phyloP scores from a whole-genome alignment of 1,140 invertebrate genomes.

The Aricia agestis region DNA sequence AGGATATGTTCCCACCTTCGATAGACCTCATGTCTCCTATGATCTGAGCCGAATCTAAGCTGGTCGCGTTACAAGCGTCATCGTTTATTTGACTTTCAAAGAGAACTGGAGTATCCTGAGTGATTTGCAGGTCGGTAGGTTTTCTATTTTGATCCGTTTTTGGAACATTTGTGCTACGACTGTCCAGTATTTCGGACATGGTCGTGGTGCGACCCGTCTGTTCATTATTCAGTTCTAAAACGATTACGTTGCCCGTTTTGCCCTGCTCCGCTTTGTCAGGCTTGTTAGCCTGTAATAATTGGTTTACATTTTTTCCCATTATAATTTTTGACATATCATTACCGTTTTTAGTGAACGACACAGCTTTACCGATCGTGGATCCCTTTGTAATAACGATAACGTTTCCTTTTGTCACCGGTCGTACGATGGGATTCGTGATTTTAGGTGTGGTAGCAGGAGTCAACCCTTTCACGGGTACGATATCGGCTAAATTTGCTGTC shows the following conservation, averaged over 20 bases:
- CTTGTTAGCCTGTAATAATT: constrained; percentile 64
- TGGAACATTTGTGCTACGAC: constrained; percentile 38
- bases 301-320: constrained; percentile 71
- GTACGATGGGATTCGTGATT: constrained; percentile 61
- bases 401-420: constrained; percentile 63
- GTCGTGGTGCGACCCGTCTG: constrained; percentile 59
- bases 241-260: constrained; percentile 65
- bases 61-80: constrained; percentile 61
- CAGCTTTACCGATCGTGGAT: constrained; percentile 60
- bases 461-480: constrained; percentile 62
- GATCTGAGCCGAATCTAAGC: constrained; percentile 65
- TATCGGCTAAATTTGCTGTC: constrained; percentile 67
- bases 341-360: constrained; percentile 67
- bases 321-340: constrained; percentile 72
- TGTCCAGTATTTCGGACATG: constrained; percentile 67
- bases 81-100: constrained; percentile 67
- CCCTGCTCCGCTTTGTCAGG: constrained; percentile 51
- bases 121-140: constrained; percentile 54
- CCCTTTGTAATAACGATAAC: constrained; percentile 72
- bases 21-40: constrained; percentile 57
- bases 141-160: constrained; percentile 44
- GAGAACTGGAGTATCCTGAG: constrained; percentile 76
- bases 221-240: constrained; percentile 70
- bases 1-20: constrained; percentile 41
- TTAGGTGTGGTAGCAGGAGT: constrained; percentile 53